Conservation (phyloP, 2,888 invertebrate genomes). For the Drosophila quinaria region DNA sequence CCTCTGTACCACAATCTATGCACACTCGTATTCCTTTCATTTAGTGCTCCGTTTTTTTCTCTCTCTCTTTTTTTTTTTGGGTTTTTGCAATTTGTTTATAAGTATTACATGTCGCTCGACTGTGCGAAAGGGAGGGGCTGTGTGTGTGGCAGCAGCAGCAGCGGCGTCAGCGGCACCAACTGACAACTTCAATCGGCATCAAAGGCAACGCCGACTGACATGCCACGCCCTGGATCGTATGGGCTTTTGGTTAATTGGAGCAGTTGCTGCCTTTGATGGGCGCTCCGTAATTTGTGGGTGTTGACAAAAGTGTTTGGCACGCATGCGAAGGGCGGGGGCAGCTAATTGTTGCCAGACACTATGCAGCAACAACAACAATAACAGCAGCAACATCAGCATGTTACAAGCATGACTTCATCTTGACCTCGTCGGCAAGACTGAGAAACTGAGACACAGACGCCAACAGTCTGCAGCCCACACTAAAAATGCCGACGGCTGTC, state of each 20-base stretch:
- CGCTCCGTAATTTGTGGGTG: slow-evolving; percentile 64
- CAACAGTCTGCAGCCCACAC: slow-evolving; percentile 47
- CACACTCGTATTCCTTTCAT: slow-evolving; percentile 49
- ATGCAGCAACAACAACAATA: not conserved
- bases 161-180: slow-evolving; percentile 40
- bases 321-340: slow-evolving; percentile 16
- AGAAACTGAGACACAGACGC: slow-evolving; percentile 17
- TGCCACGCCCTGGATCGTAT: slow-evolving; percentile 65
- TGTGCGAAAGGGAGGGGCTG: not conserved
- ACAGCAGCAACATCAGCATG: slow-evolving; percentile 42
- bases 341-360: slow-evolving; percentile 53
- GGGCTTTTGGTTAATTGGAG: slow-evolving; percentile 68
- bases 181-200: slow-evolving; percentile 80
- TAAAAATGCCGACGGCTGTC: slow-evolving; percentile 44
- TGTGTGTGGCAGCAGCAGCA: slow-evolving; percentile 21
- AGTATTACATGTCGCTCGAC: slow-evolving; percentile 71
- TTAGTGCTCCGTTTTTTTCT: slow-evolving; percentile 23
- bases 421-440: slow-evolving; percentile 64
- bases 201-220: slow-evolving; percentile 72
- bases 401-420: slow-evolving; percentile 79
- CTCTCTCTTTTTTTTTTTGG: slow-evolving; percentile 2
- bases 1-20: slow-evolving; percentile 9
- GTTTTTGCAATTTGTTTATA: slow-evolving; percentile 74
- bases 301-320: slow-evolving; percentile 70
- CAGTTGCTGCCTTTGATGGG: slow-evolving; percentile 34